Evolutionary conservation across 1,140 invertebrate genomes (phyloP).

Genomic region (Megalopta genalis): DNA sequence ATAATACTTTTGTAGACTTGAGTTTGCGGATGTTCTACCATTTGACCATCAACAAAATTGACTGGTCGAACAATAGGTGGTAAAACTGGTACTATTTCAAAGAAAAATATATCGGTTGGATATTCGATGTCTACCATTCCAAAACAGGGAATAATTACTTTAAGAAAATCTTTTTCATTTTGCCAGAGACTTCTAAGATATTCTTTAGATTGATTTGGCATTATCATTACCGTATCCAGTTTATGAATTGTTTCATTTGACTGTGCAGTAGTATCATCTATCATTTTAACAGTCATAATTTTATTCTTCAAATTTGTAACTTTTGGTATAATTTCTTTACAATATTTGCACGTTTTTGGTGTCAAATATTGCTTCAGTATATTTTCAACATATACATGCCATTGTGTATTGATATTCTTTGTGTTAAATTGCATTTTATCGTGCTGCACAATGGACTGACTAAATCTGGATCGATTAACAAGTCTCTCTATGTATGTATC

Average conservation of each 20-base stretch:
- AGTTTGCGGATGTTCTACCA: constrained; percentile 92
- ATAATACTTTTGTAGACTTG: constrained; percentile 86
- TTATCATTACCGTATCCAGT: constrained; percentile 73
- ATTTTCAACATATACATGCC: constrained; percentile 82
- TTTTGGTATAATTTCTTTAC: constrained; percentile 82
- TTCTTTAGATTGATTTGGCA: constrained; percentile 84
- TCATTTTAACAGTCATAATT: constrained; percentile 63
- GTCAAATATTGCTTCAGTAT: constrained; percentile 81
- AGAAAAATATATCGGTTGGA: constrained; percentile 94
- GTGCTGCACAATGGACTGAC: neutral
- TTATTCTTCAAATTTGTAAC: constrained; percentile 81
- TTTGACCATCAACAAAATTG: constrained; percentile 85
- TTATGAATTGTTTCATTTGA: constrained; percentile 34
- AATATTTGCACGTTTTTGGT: constrained; percentile 83
- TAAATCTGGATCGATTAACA: constrained; percentile 59
- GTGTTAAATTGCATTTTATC: constrained; percentile 50
- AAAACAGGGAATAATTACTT: constrained; percentile 87
- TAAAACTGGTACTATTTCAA: constrained; percentile 90
- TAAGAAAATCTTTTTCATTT: constrained; percentile 87
- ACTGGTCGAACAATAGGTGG: constrained; percentile 93
- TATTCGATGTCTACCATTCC: constrained; percentile 79
- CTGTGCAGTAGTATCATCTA: neutral
- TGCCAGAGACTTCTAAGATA: constrained; percentile 89
- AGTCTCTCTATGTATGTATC: constrained; percentile 64
- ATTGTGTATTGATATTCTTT: constrained; percentile 84